A percentile compares a stretch with the other conserved stretches of the same genome.
These are phyloP conservation scores for Drosophila tristis DNA, from an alignment of 1,140 invertebrate species.

Conservation along the genomic window DNA sequence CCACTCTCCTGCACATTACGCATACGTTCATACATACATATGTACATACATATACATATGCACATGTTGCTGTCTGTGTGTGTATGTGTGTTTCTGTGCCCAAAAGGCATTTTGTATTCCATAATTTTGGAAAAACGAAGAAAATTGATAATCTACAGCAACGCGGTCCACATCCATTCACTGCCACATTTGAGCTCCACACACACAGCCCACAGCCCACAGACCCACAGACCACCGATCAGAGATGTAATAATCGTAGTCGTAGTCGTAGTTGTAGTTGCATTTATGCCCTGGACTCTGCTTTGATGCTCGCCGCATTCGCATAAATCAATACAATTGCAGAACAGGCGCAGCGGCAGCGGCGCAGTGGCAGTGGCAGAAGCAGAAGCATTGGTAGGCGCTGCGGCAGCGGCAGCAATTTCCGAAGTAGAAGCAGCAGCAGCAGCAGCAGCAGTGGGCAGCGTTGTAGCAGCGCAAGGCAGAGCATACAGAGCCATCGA, in stretches of 20 bases:
- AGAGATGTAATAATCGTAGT: constrained; percentile 33
- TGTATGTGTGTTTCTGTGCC: constrained; percentile 24
- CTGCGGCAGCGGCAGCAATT: neutral
- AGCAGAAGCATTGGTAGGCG: constrained; percentile 21
- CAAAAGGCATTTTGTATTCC: constrained; percentile 45
- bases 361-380: constrained; percentile 1
- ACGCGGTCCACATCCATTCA: constrained; percentile 1
- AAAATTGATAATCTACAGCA: constrained; percentile 37
- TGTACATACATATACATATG: no score
- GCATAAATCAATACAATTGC: constrained; percentile 76
- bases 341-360: constrained; percentile 7
- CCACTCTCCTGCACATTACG: constrained; percentile 55
- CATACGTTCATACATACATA: constrained; percentile 40
- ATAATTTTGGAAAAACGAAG: constrained; percentile 38
- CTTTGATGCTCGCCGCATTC: constrained; percentile 65
- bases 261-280: constrained; percentile 5
- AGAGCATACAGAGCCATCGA: no score
- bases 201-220: constrained; percentile 5
- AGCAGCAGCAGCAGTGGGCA: constrained; percentile 1
- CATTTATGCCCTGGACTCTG: constrained; percentile 29
- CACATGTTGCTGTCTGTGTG: neutral
- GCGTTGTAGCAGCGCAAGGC: neutral
- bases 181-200: constrained; percentile 1
- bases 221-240: constrained; percentile 7
- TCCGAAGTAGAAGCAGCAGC: neutral